phyloP scores from a whole-genome alignment of 2,888 invertebrate genomes.

The Athrips mouffetella region DNA sequence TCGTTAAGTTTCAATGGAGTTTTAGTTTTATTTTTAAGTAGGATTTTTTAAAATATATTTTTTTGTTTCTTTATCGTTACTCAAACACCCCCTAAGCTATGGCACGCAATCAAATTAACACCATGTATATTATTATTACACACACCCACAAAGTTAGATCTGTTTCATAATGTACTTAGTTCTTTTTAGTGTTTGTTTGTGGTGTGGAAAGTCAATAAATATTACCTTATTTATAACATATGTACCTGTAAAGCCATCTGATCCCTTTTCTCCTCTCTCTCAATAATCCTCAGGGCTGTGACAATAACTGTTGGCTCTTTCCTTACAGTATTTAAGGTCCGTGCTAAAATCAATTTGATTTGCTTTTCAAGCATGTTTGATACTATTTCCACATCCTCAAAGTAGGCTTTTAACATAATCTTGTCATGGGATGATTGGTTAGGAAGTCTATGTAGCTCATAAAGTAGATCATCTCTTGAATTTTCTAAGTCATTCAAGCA shows the following conservation, averaged over 20 bases:
- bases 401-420: conserved; percentile 95
- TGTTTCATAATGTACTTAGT: too few species aligned
- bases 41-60: too few species aligned
- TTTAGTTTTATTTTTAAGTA: too few species aligned
- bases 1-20: too few species aligned
- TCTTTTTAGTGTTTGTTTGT: background rate
- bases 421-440: conserved; percentile 94
- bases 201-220: background rate
- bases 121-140: too few species aligned
- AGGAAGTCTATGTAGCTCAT: conserved; percentile 95
- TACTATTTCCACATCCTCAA: conserved; percentile 95
- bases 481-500: conserved; percentile 97
- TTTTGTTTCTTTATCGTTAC: too few species aligned
- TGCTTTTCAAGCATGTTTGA: conserved; percentile 94
- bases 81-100: too few species aligned
- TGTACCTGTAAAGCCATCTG: conserved; percentile 85
- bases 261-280: conserved; percentile 97
- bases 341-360: conserved; percentile 90
- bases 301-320: conserved; percentile 97
- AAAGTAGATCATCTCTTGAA: conserved; percentile 96
- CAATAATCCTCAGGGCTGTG: conserved; percentile 96
- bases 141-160: too few species aligned
- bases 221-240: background rate
- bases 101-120: too few species aligned
- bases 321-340: conserved; percentile 95